A percentile compares a stretch with the other conserved stretches of the same genome.
Evolutionary conservation across 1,140 invertebrate species (phyloP).

Genomic region (Zeugodacus cucurbitae): DNA sequence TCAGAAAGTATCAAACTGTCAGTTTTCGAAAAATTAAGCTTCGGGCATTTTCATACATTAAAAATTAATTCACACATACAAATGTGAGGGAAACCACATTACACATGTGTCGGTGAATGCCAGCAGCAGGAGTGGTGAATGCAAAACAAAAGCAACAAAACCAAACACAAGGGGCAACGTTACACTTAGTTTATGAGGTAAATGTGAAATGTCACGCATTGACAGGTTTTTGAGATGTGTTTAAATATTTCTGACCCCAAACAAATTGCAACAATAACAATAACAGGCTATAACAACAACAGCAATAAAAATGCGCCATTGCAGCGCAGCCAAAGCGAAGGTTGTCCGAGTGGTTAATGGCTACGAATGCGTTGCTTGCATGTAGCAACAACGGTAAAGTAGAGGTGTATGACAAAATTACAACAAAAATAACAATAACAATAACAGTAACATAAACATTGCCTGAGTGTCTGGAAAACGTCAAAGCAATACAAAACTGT

Average conservation of each 20-base stretch:
- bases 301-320: background rate
- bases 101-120: background rate
- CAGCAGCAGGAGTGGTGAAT: background rate
- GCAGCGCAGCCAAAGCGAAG: background rate
- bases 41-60: constrained; percentile 43
- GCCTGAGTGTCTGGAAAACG: constrained; percentile 37
- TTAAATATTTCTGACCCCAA: constrained; percentile 46
- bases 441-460: background rate
- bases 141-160: constrained; percentile 15
- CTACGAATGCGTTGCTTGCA: background rate
- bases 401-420: background rate
- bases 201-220: constrained; percentile 48
- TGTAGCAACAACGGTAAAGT: background rate
- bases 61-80: constrained; percentile 46
- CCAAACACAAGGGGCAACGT: background rate
- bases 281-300: constrained; percentile 29
- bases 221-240: constrained; percentile 46
- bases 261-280: constrained; percentile 40
- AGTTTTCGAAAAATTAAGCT: constrained; percentile 43
- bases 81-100: background rate
- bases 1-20: constrained; percentile 45
- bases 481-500: constrained; percentile 46
- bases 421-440: constrained; percentile 14
- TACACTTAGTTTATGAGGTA: constrained; percentile 43
- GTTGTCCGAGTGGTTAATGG: background rate